Base-by-base conservation (phyloP, 2,113 vertebrate genomes). In the Aleadryas rufinucha region DNA sequence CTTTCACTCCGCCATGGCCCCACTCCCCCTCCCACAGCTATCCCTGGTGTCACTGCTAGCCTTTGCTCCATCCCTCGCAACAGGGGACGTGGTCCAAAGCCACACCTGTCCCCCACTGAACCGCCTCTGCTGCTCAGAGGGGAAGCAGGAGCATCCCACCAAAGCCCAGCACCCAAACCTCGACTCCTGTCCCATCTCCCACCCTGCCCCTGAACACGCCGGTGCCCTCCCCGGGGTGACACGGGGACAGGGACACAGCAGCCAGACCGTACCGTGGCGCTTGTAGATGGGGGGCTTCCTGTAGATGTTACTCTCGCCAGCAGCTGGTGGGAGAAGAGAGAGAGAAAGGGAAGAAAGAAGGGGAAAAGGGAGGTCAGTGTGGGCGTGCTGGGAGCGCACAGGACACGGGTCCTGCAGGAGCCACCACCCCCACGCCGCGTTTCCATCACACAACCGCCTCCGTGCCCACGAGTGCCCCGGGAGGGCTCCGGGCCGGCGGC, bases 271-370 rank as follows among this genome's bases (percentile, higher is more conserved):
- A 99, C 99, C 99, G 97, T 99, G 98, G 97, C 98, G 98, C 97
- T 99, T 99, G 98, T 99, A 99, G 99, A 99, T 99, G 97, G 99
- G 99, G 19, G 99, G 99, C 93, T 99, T 99, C 98, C 99, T 98
- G 98, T 99, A 99, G 99, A 99, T 99, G 98, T 99, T 99, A 96
- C 99, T 99, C 90, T 99, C 99, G 86, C 98, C 99, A 75, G 99
- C 98, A 97, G 99, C 98, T 99, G 98, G 95, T 50, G 80, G 97
- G 90, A 98, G 95, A 98, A 96, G 97, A 94, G 98, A 95, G 98
- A 96, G 91, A 86, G 93, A 61, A 94, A 90, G 41, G 79, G 50
- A 52, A 50, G 80, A n/a, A 80, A 78, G 74, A 91, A 87, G 35
- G 64, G 77, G 85, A 45, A 71, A 71, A 63, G 87, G 84, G 92